A percentile compares a stretch with the other conserved stretches of the same genome.
Conservation (phyloP, 2,888 invertebrate genomes). For the Glyphotaelius pellucidus region DNA sequence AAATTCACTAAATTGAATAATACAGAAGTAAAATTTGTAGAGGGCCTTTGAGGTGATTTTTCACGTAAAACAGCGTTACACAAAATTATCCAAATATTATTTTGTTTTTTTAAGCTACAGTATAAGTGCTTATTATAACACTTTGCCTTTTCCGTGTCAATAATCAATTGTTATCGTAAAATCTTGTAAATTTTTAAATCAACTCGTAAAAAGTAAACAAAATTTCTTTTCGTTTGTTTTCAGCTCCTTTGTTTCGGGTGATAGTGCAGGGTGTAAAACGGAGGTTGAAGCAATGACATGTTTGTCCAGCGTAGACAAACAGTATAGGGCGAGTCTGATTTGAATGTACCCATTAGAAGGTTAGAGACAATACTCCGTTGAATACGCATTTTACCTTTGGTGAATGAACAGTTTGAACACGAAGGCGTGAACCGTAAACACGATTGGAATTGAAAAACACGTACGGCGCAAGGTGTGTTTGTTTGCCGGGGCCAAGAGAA, state of each 20-base stretch:
- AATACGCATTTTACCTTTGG: constrained; percentile 54
- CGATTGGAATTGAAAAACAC: constrained; percentile 63
- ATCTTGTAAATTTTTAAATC: neutral
- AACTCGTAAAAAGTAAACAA: neutral
- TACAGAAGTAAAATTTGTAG: no score
- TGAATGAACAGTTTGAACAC: constrained; percentile 48
- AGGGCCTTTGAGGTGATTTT: no score
- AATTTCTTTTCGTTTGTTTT: neutral
- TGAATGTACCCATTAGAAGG: constrained; percentile 61
- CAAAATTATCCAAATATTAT: no score
- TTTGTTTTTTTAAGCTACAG: neutral
- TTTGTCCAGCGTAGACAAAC: constrained; percentile 37
- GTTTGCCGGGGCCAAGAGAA: constrained; percentile 58
- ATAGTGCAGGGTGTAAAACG: neutral
- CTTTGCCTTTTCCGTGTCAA: neutral
- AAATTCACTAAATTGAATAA: no score
- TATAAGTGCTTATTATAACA: neutral
- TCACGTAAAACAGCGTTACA: no score
- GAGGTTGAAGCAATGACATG: constrained; percentile 38
- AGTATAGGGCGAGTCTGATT: constrained; percentile 51
- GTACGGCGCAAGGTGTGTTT: constrained; percentile 60
- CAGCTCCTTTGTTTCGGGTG: neutral
- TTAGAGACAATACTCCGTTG: constrained; percentile 48
- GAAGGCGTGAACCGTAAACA: constrained; percentile 63
- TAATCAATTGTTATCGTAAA: neutral